Evolutionary conservation across 2,113 vertebrate species (phyloP).

Genomic region (Hippoglossus stenolepis): DNA sequence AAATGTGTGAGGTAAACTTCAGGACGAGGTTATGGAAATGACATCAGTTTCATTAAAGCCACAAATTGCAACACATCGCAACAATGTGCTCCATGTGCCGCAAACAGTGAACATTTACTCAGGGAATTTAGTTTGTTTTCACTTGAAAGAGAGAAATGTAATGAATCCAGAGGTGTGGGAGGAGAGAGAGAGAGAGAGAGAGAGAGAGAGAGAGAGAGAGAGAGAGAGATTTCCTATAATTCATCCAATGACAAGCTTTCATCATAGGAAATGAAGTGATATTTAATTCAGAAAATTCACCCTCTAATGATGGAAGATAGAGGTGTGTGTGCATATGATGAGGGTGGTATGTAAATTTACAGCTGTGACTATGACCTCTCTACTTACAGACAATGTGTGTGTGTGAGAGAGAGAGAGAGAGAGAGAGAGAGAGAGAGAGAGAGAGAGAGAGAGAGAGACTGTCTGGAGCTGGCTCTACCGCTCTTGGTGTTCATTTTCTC

Average conservation of each 20-base stretch:
- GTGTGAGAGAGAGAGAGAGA: conserved; percentile 15
- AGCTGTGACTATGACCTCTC: conserved; percentile 28
- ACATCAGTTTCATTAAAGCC: neutral
- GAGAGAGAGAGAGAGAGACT: too few relatives aligned
- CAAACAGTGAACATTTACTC: neutral
- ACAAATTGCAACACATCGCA: conserved; percentile 15
- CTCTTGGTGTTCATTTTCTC: too few relatives aligned
- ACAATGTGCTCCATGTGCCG: neutral
- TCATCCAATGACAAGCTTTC: conserved; percentile 8
- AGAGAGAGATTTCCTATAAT: conserved; percentile 6
- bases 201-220: too few relatives aligned
- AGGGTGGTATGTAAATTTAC: conserved; percentile 21
- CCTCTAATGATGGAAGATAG: conserved; percentile 11
- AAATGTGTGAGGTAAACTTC: conserved; percentile 2
- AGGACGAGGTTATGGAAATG: conserved; percentile 11
- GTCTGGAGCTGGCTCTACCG: too few relatives aligned
- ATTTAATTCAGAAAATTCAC: conserved; percentile 45
- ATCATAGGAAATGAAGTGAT: conserved; percentile 41
- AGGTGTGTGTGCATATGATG: conserved; percentile 18
- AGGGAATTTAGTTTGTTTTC: neutral
- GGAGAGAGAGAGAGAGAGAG: too few relatives aligned
- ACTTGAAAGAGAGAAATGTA: neutral
- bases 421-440: too few relatives aligned
- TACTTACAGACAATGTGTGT: conserved; percentile 16
- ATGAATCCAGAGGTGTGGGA: conserved; percentile 1